Evolutionary conservation across 2,888 invertebrate species (phyloP), one percentile per base, ranked within the genome.

Genomic region (Listrodromus nycthemerus): DNA sequence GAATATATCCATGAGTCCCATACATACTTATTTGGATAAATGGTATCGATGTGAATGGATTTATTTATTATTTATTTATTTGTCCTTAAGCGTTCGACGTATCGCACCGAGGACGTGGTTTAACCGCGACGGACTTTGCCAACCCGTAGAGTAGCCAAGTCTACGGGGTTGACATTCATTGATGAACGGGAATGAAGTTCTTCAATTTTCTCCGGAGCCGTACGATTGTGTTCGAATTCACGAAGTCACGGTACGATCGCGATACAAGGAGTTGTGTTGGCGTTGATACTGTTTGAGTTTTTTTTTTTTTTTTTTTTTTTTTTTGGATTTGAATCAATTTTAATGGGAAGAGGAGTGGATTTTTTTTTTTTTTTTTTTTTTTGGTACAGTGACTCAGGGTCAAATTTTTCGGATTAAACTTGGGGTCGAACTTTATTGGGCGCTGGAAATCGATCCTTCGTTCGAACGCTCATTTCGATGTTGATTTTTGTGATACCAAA

Each of bases 1-100:
- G 73, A 58, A 82, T 73, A 61, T 61, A 77, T 65, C 50, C 21
- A 19, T 19, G 24, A 19, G 45, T 66, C 67, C 69, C 69, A 55
- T 69, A 45, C 65, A 55, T 67, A 30, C 45, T 21, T 58, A 58
- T 48, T 19, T 30, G 55, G 67, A 76, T 69, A 24, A 4, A 45
- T 19, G 41, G 16, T 27, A 55, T 16, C 21, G 13, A 58, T 27
- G 27, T 58, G 27, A 2, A 58, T 58, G 27, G 10, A 21, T 16
- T 8, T 58, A n/a, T 52, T 52, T n/a, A n/a, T 52, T n/a, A 21
- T 16, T 8, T 58, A n/a, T 52, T 52, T n/a, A n/a, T 52, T n/a
- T 19, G 19, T 52, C 50, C 19, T 4, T 7, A 7, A n/a, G 50
- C 19, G 50, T 7, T 19, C 8, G 19, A 52, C 50, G 19, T 19